phyloP scores from a whole-genome alignment of 2,797 vertebrate species.

The Danio kyathit region DNA sequence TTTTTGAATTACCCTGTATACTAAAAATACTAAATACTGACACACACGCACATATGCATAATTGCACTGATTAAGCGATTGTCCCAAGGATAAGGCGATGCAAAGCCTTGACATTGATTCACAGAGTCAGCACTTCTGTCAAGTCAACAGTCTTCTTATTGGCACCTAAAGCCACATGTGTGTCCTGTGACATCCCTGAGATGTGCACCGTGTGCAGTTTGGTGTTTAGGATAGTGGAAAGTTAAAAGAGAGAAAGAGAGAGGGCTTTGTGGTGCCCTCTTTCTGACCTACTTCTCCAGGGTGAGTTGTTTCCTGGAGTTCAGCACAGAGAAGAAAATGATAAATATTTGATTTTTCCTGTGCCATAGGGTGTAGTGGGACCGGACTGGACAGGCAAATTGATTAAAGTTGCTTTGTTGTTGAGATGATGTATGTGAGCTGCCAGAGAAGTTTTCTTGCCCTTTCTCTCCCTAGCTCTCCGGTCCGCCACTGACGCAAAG shows the following conservation, averaged over 20 bases:
- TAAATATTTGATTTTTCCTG: constrained; percentile 60
- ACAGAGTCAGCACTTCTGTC: constrained; percentile 33
- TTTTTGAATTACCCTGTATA: no score
- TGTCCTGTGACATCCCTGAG: constrained; percentile 15
- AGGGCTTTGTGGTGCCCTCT: constrained; percentile 47
- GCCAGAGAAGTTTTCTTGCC: constrained; percentile 64
- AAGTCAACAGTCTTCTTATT: background rate
- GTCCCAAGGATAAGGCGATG: background rate
- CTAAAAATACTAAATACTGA: no score
- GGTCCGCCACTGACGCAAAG: constrained; percentile 58
- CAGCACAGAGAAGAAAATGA: constrained; percentile 54
- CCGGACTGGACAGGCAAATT: constrained; percentile 62
- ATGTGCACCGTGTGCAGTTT: constrained; percentile 38
- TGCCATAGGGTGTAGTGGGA: constrained; percentile 60
- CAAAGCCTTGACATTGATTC: constrained; percentile 31
- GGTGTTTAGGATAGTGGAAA: constrained; percentile 24
- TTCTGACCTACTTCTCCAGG: constrained; percentile 57
- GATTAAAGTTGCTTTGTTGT: constrained; percentile 67
- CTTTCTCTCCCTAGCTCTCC: constrained; percentile 52
- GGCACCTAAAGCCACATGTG: background rate
- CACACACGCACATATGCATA: no score
- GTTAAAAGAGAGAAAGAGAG: constrained; percentile 34
- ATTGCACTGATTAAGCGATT: background rate
- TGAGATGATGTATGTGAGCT: constrained; percentile 70
- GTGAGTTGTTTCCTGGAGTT: constrained; percentile 58